Base-by-base conservation (phyloP, 1,140 invertebrate genomes). In the Meloidogyne floridensis region DNA sequence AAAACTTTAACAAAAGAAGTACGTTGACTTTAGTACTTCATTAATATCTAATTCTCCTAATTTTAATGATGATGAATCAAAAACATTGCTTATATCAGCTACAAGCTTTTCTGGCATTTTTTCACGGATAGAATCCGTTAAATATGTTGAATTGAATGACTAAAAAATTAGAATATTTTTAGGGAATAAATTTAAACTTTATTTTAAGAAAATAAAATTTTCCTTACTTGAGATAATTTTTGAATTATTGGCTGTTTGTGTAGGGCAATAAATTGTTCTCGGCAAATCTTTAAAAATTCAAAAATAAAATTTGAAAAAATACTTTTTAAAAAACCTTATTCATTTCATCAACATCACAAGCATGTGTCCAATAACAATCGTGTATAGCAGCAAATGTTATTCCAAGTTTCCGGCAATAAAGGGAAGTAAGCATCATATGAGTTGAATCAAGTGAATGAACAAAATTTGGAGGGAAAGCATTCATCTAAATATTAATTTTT, bases 361-460 rank as follows among this genome's bases (percentile, higher is more conserved):
- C 93, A 92, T 99, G 98, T 9, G 97, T 99, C 98, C 98, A 99
- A 91, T 94, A 99, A 90, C 97, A 99, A 91, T 99, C 98, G 90
- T 99, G 98, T 13, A 99, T 96, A 0, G 97, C 97, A 4, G 95
- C 95, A 92, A 96, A 99, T 54, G 94, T 95, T 43, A 98, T 93
- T 2, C 94, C 95, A 32, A 91, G 91, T 53, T 90, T 91, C 90
- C 95, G 93, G 88, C 94, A 96, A 90, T 94, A 91, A 77, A 99
- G 91, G 47, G 96, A 94, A 5, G 98, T 99, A 56, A 99, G 92
- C 96, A 99, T 98, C 97, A 99, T 99, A 91, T 99, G 98, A 90
- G 93, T 94, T 43, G 97, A 97, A 91, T 99, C 98, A 89, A 99
- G 92, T 11, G 97, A 98, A 91, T 99, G 98, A 87, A 99, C 95